Evolutionary conservation across 2,888 invertebrate species (phyloP).

Genomic region (Abrostola triplasia): DNA sequence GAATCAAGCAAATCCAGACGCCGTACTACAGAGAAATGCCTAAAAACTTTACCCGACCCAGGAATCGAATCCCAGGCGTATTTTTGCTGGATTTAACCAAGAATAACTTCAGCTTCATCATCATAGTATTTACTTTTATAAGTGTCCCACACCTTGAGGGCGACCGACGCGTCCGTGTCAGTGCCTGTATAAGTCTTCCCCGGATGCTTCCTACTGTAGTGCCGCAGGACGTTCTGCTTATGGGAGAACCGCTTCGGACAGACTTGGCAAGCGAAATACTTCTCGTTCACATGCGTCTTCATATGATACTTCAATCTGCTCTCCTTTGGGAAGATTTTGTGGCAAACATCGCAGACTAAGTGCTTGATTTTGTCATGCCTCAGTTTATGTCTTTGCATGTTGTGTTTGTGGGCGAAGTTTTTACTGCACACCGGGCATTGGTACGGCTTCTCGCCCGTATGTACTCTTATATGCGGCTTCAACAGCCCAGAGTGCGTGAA

Average conservation of each 20-base stretch:
- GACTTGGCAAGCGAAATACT: constrained; percentile 69
- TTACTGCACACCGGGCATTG: constrained; percentile 69
- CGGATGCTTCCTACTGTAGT: constrained; percentile 76
- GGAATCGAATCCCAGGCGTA: background rate
- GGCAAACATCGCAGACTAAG: constrained; percentile 72
- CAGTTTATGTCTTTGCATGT: constrained; percentile 71
- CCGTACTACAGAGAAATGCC: too few relatives aligned
- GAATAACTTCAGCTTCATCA: constrained; percentile 53
- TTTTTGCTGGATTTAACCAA: constrained; percentile 29
- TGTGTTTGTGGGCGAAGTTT: constrained; percentile 73
- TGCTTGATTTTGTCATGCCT: constrained; percentile 71
- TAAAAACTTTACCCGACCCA: too few relatives aligned
- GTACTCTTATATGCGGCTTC: constrained; percentile 69
- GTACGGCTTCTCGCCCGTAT: constrained; percentile 68
- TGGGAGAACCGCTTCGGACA: constrained; percentile 76
- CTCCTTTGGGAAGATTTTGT: constrained; percentile 74
- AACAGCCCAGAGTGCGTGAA: constrained; percentile 62
- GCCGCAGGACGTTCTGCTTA: constrained; percentile 74
- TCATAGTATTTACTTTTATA: constrained; percentile 54
- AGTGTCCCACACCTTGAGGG: constrained; percentile 69
- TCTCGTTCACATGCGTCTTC: constrained; percentile 71
- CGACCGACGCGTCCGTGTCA: constrained; percentile 74
- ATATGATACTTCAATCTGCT: constrained; percentile 77
- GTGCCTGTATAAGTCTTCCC: constrained; percentile 61
- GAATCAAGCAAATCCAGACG: too few relatives aligned